A percentile compares a stretch with the other conserved stretches of the same genome.
Evolutionary conservation across 2,888 invertebrate species (phyloP).

Genomic region (Drepana falcataria): DNA sequence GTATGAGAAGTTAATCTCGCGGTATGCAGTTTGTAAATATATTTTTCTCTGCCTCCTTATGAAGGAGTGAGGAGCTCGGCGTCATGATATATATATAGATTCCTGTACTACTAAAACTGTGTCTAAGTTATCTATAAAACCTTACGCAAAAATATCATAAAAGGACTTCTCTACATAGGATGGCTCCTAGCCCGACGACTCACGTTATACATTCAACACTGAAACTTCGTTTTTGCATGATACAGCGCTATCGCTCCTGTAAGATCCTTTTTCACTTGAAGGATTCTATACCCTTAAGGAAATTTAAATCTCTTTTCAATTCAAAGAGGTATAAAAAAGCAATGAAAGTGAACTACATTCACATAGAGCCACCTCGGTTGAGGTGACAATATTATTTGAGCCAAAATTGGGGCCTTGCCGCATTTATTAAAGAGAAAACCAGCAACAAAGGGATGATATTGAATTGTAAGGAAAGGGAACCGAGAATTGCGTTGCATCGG

Average conservation of each 20-base stretch:
- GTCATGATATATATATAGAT: no score
- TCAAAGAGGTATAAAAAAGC: constrained; percentile 27
- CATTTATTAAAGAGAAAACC: constrained; percentile 77
- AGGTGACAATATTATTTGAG: constrained; percentile 75
- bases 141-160: no score
- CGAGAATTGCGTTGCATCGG: constrained; percentile 20
- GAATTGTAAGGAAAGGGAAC: constrained; percentile 64
- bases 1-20: no score
- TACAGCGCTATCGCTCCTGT: neutral
- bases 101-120: no score
- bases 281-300: constrained; percentile 5
- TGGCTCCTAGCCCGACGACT: no score
- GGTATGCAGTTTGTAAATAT: no score
- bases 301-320: constrained; percentile 14
- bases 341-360: constrained; percentile 41
- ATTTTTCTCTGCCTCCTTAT: no score
- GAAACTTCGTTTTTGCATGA: neutral
- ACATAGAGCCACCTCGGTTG: constrained; percentile 26
- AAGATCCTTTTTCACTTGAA: neutral
- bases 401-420: constrained; percentile 64
- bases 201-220: no score
- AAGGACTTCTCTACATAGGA: no score
- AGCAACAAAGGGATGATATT: constrained; percentile 77
- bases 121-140: no score
- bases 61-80: no score